Base-by-base conservation (phyloP, 1,140 invertebrate genomes). In the Acromyrmex charruanus region DNA sequence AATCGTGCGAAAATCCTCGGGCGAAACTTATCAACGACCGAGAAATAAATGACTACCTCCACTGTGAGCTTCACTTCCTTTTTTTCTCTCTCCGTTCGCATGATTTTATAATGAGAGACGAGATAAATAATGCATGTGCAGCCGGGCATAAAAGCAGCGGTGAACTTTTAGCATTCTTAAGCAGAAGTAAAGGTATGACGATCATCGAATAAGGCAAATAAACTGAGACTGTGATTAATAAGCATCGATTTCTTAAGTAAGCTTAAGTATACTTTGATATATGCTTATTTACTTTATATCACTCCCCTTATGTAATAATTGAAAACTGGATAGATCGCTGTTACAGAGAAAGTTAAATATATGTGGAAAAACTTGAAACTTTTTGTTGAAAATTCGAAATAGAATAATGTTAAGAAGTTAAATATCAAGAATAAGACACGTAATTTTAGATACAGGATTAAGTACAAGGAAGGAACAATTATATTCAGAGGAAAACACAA, bases 21-120 rank as follows among this genome's bases (percentile, higher is more conserved):
- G 55, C 80, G 39, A 74, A 84, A 84, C 80, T 74, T 84, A 84
- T 84, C 80, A 84, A 84, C 80, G 69, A 53, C 31, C 69, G 80
- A 51, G 69, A 84, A 84, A 84, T 84, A 84, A 84, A 84, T 75
- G 69, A 84, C 66, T 31, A 44, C 21, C 63, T 69, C 53, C 39
- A 49, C 53, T 10, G 16, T 12, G 80, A 39, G 80, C 55, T 21
- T 53, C 69, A 28, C 58, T 44, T 18, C 21, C 31, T 49, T 65
- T 58, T 35, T 80, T 39, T 35, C 21, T 25, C 31, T 49, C 10
- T 44, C 25, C 39, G 10, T 49, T 82, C 68, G 55, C 14, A 51
- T 75, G 58, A 84, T 75, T 84, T 84, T 84, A 81, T 81, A 81
- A 81, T 81, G 79, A 81, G 66, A 68, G 79, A 51, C 51, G 79